Evolutionary conservation across 2,797 vertebrate genomes (phyloP).

Genomic region (Sphenopsis melanotis): DNA sequence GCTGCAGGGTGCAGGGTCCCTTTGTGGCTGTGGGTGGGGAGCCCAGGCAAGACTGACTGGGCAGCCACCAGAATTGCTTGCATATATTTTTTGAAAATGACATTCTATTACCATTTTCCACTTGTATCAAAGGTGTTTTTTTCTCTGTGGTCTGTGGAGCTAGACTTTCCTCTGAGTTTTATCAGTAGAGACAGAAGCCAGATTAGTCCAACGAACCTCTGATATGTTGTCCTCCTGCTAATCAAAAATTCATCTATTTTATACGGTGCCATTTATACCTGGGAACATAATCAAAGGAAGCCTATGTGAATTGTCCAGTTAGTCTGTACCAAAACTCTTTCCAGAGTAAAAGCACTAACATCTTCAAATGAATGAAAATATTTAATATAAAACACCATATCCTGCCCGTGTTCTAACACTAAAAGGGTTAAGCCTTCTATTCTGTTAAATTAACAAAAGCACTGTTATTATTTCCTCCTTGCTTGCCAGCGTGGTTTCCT

Average conservation of each 20-base stretch:
- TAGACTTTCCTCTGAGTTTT: neutral
- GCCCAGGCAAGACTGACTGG: neutral
- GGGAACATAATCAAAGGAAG: neutral
- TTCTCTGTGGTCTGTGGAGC: neutral
- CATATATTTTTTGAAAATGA: neutral
- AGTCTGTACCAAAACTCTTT: neutral
- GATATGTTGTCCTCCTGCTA: neutral
- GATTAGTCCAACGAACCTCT: neutral
- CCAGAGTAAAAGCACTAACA: neutral
- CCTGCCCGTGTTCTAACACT: neutral
- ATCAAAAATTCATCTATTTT: neutral
- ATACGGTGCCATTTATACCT: neutral
- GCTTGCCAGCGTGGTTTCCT: conserved; percentile 38
- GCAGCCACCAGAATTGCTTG: neutral
- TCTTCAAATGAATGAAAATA: neutral
- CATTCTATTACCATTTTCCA: neutral
- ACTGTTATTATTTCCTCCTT: conserved; percentile 20
- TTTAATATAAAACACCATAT: neutral
- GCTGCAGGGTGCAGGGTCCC: neutral
- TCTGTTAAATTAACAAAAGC: conserved; percentile 8
- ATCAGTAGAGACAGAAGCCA: neutral
- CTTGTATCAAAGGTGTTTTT: neutral
- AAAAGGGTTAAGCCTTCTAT: conserved; percentile 2
- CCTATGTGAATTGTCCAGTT: neutral
- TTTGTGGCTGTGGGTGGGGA: neutral